Evolutionary conservation across 2,113 vertebrate species (phyloP), one percentile per base, ranked within the genome.

Genomic region (Leucosticte australis): DNA sequence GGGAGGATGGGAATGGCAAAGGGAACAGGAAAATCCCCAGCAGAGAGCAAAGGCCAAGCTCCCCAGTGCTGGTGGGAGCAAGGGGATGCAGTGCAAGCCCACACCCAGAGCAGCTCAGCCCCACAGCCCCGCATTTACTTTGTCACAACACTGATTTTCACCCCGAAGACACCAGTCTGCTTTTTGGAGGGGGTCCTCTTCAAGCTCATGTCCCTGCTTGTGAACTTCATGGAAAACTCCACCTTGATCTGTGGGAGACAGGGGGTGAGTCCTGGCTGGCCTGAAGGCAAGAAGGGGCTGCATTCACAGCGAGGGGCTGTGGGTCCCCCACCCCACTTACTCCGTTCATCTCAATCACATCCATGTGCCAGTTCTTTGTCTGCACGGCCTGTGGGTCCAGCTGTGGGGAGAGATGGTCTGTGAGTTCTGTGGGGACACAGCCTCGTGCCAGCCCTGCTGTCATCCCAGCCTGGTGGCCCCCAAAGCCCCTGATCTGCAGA

Each of bases 141-240:
- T 47, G 99, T 99, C 94, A 99, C 99, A 2, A 99, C 99, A 0
- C 98, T 99, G 97, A 99, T 99, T 96, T 99, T 99, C 96, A 99
- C 99, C 46, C 99, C 99, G 10, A 99, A 99, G 96, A 99, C 99
- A 0, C 99, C 99, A 0, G 99, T 99, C 97, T 99, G 99, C 94
- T 99, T 99, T 96, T 99, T 99, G 83, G 99, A 99, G 0, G 99
- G 99, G 3, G 99, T 99, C 95, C 99, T 98, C 98, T 99, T 99
- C 93, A 99, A 97, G 94, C 99, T 99, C 98, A 99, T 98, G 91
- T 99, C 99, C 83, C 99, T 98, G 97, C 99, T 99, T 4, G 99
- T 99, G 95, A 99, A 99, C 96, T 99, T 99, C 99, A 99, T 99
- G 89, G 99, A 99, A 97, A 99, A 99, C 94, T 99, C 99, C 97